Conservation (phyloP, 2,888 invertebrate genomes). For the Augochlorella aurata region DNA sequence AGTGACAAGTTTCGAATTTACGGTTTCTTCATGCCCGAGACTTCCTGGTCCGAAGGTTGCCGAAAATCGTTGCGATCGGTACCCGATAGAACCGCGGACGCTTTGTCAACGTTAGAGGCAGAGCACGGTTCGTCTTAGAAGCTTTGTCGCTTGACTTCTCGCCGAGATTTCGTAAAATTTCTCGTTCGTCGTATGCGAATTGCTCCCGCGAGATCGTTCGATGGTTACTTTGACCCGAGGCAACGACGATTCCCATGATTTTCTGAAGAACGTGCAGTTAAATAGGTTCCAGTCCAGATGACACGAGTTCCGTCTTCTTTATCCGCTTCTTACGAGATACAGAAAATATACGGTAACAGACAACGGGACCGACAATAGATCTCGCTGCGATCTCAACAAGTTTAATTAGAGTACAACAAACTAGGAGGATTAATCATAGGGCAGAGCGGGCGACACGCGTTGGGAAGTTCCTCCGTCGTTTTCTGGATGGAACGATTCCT, state of each 20-base stretch:
- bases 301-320: conserved; percentile 43
- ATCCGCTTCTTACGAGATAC: conserved; percentile 21
- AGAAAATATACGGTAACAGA: not conserved
- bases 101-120: no score
- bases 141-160: no score
- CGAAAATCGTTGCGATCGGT: not conserved
- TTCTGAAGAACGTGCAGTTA: conserved; percentile 51
- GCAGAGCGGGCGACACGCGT: not conserved
- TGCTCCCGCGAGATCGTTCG: not conserved
- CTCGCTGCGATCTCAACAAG: not conserved
- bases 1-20: conserved; percentile 33
- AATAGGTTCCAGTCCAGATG: conserved; percentile 60
- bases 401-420: conserved; percentile 14
- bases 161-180: not conserved
- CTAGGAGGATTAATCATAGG: not conserved
- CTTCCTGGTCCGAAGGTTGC: not conserved
- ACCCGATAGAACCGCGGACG: no score
- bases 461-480: not conserved
- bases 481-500: not conserved
- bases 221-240: conserved; percentile 3
- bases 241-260: conserved; percentile 30
- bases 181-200: fast-evolving
- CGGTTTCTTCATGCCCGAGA: not conserved
- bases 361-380: conserved; percentile 27
- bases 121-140: no score